Conservation (phyloP, 2,797 vertebrate species). For the Xenentodon cancila region DNA sequence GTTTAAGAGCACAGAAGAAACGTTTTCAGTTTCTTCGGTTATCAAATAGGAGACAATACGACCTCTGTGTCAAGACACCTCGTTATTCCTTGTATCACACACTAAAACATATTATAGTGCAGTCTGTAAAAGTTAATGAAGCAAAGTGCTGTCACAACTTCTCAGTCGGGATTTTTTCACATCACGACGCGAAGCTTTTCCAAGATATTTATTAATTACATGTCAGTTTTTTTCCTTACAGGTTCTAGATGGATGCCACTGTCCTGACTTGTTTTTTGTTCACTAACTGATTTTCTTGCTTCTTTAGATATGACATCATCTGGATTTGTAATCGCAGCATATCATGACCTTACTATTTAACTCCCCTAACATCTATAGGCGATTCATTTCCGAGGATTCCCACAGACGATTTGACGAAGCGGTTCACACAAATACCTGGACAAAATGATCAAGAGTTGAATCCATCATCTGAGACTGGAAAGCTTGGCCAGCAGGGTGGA, state of each 20-base stretch:
- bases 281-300: slow-evolving; percentile 42
- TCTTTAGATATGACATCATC: slow-evolving; percentile 31
- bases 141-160: slow-evolving; percentile 3
- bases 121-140: slow-evolving; percentile 25
- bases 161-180: slow-evolving; percentile 26
- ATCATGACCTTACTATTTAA: slow-evolving; percentile 43
- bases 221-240: slow-evolving; percentile 36
- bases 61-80: slow-evolving; percentile 26
- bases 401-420: slow-evolving; percentile 29
- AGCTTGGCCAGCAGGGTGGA: slow-evolving; percentile 13
- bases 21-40: neutral
- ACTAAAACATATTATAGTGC: slow-evolving; percentile 28
- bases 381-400: slow-evolving; percentile 29
- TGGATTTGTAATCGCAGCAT: slow-evolving; percentile 12
- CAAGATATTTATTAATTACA: slow-evolving; percentile 18
- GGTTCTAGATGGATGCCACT: slow-evolving; percentile 28
- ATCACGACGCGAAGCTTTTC: slow-evolving; percentile 13
- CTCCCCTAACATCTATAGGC: slow-evolving; percentile 66
- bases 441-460: slow-evolving; percentile 16
- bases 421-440: slow-evolving; percentile 24
- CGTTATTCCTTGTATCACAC: slow-evolving; percentile 27
- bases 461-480: slow-evolving; percentile 6
- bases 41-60: neutral
- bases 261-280: slow-evolving; percentile 9
- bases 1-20: neutral